A percentile compares a stretch with the other conserved stretches of the same genome.
Conservation (phyloP, 2,113 vertebrate species). For the Heloderma charlesbogerti region DNA sequence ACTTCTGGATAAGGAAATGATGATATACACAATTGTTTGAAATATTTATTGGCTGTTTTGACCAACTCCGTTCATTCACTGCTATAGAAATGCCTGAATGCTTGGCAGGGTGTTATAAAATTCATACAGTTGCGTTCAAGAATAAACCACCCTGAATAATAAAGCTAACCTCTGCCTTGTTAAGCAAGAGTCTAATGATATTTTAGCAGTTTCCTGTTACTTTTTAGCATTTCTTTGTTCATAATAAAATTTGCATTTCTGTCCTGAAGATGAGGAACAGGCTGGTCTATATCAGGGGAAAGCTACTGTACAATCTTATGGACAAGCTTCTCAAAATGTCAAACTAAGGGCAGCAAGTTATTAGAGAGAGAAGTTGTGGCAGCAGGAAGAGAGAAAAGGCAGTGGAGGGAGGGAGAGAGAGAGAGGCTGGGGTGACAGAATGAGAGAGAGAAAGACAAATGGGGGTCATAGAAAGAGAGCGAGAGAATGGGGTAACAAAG, state of each 20-base stretch:
- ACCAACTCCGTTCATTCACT: neutral
- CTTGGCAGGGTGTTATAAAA: neutral
- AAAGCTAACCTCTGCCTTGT: slow-evolving; percentile 6
- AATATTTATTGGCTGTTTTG: slow-evolving; percentile 10
- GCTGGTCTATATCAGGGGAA: neutral
- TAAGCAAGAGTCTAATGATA: neutral
- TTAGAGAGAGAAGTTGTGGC: neutral
- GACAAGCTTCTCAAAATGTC: neutral
- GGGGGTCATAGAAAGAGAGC: neutral
- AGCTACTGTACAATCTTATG: neutral
- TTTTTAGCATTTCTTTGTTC: neutral
- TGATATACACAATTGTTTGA: neutral
- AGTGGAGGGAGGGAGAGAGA: neutral
- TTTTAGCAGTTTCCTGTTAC: neutral
- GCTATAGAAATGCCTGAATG: neutral
- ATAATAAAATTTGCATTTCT: neutral
- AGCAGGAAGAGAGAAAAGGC: neutral
- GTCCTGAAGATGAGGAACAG: neutral
- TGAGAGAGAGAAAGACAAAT: neutral
- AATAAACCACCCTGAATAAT: neutral
- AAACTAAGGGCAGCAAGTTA: neutral
- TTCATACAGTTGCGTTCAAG: neutral
- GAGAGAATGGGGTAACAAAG: neutral
- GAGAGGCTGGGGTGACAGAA: neutral
- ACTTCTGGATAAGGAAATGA: neutral